These are phyloP conservation scores for Eupithecia exiguata DNA, from an alignment of 2,888 invertebrate genomes.

Conservation along the genomic window DNA sequence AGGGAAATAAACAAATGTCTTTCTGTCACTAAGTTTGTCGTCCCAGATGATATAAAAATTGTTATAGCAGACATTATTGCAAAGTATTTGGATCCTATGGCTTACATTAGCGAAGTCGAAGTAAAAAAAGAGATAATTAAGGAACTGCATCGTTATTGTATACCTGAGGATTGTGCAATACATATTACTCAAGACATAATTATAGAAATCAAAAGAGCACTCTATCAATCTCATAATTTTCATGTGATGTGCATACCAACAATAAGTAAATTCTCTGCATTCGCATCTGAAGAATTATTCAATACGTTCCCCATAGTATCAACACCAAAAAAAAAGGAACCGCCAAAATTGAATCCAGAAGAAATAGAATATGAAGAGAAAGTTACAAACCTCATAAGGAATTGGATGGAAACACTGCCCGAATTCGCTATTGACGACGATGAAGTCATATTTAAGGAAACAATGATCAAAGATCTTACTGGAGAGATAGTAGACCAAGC, in stretches of 20 bases:
- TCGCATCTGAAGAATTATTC: conserved; percentile 45
- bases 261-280: conserved; percentile 46
- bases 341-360: conserved; percentile 50
- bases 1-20: conserved; percentile 32
- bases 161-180: conserved; percentile 40
- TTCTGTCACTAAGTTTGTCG: conserved; percentile 15
- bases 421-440: conserved; percentile 50
- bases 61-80: conserved; percentile 24
- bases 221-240: conserved; percentile 12
- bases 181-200: conserved; percentile 34
- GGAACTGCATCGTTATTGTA: conserved; percentile 32
- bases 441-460: conserved; percentile 50
- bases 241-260: conserved; percentile 17
- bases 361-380: conserved; percentile 52
- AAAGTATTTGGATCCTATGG: conserved; percentile 23
- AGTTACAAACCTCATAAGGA: conserved; percentile 48
- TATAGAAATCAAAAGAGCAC: conserved; percentile 21
- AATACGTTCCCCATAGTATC: conserved; percentile 48
- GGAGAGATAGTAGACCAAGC: conserved; percentile 56
- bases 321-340: conserved; percentile 49
- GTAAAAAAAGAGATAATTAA: conserved; percentile 37
- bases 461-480: conserved; percentile 56
- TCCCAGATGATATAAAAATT: conserved; percentile 23
- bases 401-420: conserved; percentile 59
- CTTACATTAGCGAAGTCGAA: conserved; percentile 21